Conservation (phyloP, 2,888 invertebrate genomes). For the Lepetodrilus schrolli region DNA sequence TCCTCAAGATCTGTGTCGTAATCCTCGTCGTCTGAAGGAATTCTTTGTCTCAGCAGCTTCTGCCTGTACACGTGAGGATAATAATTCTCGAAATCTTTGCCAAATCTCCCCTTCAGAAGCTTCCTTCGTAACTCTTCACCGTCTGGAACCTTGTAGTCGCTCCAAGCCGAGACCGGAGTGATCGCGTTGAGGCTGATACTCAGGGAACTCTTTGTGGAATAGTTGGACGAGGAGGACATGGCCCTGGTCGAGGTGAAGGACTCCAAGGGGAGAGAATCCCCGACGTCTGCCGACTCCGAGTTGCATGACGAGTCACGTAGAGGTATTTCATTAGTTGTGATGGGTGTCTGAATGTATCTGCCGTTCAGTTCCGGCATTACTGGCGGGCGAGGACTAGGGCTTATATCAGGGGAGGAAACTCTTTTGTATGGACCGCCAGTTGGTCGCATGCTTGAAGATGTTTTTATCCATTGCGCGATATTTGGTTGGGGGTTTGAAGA, state of each 20-base stretch:
- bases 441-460: too few relatives aligned
- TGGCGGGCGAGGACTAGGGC: too few relatives aligned
- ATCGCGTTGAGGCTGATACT: background rate
- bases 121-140: background rate
- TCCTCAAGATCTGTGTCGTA: constrained; percentile 69
- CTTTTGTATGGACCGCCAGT: too few relatives aligned
- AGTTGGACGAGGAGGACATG: background rate
- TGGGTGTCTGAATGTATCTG: background rate
- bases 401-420: too few relatives aligned
- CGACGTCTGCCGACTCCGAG: too few relatives aligned
- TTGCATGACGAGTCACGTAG: too few relatives aligned
- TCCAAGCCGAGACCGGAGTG: constrained; percentile 14
- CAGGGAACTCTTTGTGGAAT: background rate
- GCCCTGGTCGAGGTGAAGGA: background rate
- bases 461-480: too few relatives aligned
- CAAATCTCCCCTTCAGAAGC: constrained; percentile 18
- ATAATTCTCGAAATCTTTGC: constrained; percentile 8
- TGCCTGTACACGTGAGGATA: constrained; percentile 2
- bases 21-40: constrained; percentile 53
- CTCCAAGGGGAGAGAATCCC: background rate
- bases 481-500: too few relatives aligned
- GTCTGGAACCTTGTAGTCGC: background rate
- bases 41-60: constrained; percentile 17
- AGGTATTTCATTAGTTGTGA: background rate
- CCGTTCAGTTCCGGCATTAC: too few relatives aligned